phyloP scores from a whole-genome alignment of 2,797 vertebrate species.

The Smutsia gigantea region DNA sequence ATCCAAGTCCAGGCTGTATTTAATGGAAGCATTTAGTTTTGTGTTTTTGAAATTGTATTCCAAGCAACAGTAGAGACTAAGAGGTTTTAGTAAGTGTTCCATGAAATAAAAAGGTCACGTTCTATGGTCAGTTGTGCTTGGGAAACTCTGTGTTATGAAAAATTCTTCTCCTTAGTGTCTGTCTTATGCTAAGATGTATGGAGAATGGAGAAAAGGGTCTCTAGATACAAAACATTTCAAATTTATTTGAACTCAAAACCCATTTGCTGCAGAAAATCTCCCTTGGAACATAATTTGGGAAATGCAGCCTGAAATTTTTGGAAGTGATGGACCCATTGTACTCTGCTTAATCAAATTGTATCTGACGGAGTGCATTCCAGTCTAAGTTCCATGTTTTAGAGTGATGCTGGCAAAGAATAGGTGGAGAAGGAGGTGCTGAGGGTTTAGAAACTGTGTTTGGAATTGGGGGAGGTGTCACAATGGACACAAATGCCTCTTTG shows the following conservation, averaged over 20 bases:
- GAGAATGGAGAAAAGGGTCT: background rate
- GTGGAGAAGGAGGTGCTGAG: background rate
- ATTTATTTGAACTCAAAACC: background rate
- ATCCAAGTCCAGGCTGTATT: background rate
- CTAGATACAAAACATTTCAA: background rate
- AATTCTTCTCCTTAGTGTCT: background rate
- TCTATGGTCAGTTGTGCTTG: background rate
- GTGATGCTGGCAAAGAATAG: background rate
- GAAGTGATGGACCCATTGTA: background rate
- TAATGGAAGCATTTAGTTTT: slow-evolving; percentile 14
- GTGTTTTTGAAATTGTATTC: slow-evolving; percentile 46
- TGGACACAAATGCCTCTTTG: background rate
- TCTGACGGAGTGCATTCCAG: background rate
- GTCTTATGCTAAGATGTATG: background rate
- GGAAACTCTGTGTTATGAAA: background rate
- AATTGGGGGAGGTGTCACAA: background rate
- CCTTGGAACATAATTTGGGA: background rate
- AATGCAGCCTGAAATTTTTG: background rate
- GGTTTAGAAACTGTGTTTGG: background rate
- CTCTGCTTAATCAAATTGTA: background rate
- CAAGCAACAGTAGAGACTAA: background rate
- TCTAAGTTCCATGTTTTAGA: background rate
- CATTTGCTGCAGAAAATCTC: slow-evolving; percentile 19
- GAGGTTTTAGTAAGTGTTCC: slow-evolving; percentile 35
- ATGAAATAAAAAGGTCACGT: background rate